Evolutionary conservation across 2,888 invertebrate species (phyloP), one percentile per base, ranked within the genome.

Genomic region (Cheilosia grossa): DNA sequence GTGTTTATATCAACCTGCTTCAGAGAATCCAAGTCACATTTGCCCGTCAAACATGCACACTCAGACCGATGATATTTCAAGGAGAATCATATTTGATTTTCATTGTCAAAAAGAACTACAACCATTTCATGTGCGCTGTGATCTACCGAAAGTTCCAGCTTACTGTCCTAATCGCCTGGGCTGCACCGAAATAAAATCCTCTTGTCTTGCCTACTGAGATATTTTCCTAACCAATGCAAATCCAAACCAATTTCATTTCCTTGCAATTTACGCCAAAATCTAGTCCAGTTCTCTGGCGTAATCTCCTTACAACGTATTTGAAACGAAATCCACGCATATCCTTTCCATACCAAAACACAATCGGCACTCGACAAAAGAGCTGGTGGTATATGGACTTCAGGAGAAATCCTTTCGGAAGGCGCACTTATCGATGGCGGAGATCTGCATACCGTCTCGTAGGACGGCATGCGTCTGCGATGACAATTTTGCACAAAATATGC

Each of bases 171-270:
- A 66, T 77, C 58, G 47, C 53, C 54, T 66, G 54, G 21, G 21
- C 40, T 44, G 19, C 24, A 21, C 6, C 2, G 17, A 59, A 54
- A 21, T 47, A 10, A 4, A 3, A 15, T 59, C 24, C 17, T 47
- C 51, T 49, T 49, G 58, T 53, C 21, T 4, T 13, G 4, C 10
- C 2, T 19, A 15, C 19, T 15, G 15, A 59, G 42, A 72, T 86
- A 47, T 82, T 82, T 82, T 70, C 51, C 47, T 69, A 54, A 49
- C 72, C 44, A 82, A 86, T 78, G 67, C 67, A 86, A 81, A 86
- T 86, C 82, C 86, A 86, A 64, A 86, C 86, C 86, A 86, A 85
- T 82, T 86, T 82, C 82, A 86, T 86, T 86, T 86, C 51, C 58
- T 44, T 47, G 64, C 77, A 77, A 77, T 72, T 77, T 77, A 13